Base-by-base conservation (phyloP, 2,797 vertebrate species). In the Amblyraja radiata region DNA sequence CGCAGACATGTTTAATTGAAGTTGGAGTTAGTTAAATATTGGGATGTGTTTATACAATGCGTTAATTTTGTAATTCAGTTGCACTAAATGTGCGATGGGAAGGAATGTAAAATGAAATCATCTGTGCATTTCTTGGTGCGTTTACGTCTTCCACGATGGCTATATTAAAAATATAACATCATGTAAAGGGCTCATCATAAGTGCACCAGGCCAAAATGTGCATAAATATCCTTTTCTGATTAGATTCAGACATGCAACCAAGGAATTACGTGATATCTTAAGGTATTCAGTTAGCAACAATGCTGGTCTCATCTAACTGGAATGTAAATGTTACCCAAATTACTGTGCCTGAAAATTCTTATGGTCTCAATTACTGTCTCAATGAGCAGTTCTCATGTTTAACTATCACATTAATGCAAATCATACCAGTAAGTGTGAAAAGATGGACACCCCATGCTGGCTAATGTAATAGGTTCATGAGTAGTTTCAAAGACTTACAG, bases 331-430 rank as follows among this genome's bases (percentile, higher is more conserved):
- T 92, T 92, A 74, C 68, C 36, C 46, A 92, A 76, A 74, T 76
- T 92, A 46, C 90, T 74, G 2, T 74, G 73, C 84, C 68, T 65
- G n/a, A 84, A 71, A 84, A 58, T 88, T 73, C 93, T 77, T 73
- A 23, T 63, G 36, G 71, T 93, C 93, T 93, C 93, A 63, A 88
- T 86, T 93, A 86, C 81, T 63, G 93, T 77, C 21, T 86, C 58
- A 88, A 74, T 61, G 93, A 86, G 83, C 63, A 58, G 21, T 93
- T 78, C 93, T 86, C 46, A n/a, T n/a, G 71, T 54, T 92, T 76
- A 92, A 92, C 71, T 54, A 28, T 58, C 71, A 54, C 39, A 54
- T 92, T 54, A 92, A 54, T 46, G 71, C 90, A 92, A 92, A 92
- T 46, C 1, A 76, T 76, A 74, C n/a, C 11, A 91, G 71, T 14